Evolutionary conservation across 2,888 invertebrate species (phyloP).

Genomic region (Monoplex corrugatus): DNA sequence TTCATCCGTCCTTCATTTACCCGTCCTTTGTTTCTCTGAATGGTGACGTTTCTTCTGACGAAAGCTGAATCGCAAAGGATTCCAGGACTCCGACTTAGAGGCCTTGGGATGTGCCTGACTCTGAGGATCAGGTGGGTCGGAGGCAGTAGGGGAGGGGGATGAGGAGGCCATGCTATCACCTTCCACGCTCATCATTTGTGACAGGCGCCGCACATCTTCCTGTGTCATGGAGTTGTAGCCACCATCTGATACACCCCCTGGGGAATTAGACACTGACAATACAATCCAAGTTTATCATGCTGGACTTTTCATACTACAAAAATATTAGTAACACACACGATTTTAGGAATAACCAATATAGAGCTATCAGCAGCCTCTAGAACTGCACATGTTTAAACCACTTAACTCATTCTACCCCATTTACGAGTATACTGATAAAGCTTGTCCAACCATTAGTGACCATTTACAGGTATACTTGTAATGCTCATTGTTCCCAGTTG

Average conservation of each 20-base stretch:
- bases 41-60: slow-evolving; percentile 56
- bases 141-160: slow-evolving; percentile 13
- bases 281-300: too few relatives aligned
- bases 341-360: too few relatives aligned
- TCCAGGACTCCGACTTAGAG: slow-evolving; percentile 64
- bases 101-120: slow-evolving; percentile 47
- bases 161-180: slow-evolving; percentile 40
- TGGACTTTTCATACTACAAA: too few relatives aligned
- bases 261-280: background rate
- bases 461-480: too few relatives aligned
- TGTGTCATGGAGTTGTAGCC: slow-evolving; percentile 83
- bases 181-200: slow-evolving; percentile 60
- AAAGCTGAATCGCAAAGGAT: slow-evolving; percentile 66
- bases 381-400: too few relatives aligned
- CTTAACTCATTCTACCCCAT: too few relatives aligned
- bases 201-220: slow-evolving; percentile 79
- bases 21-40: slow-evolving; percentile 52
- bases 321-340: too few relatives aligned
- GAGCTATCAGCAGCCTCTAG: too few relatives aligned
- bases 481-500: too few relatives aligned
- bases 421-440: too few relatives aligned
- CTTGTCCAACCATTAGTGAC: too few relatives aligned
- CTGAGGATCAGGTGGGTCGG: slow-evolving; percentile 20
- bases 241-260: slow-evolving; percentile 82
- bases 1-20: slow-evolving; percentile 25